Percentiles rank a stretch among this genome's conserved stretches.
phyloP scores from a whole-genome alignment of 1,140 invertebrate species.

The Drosophila serrata region DNA sequence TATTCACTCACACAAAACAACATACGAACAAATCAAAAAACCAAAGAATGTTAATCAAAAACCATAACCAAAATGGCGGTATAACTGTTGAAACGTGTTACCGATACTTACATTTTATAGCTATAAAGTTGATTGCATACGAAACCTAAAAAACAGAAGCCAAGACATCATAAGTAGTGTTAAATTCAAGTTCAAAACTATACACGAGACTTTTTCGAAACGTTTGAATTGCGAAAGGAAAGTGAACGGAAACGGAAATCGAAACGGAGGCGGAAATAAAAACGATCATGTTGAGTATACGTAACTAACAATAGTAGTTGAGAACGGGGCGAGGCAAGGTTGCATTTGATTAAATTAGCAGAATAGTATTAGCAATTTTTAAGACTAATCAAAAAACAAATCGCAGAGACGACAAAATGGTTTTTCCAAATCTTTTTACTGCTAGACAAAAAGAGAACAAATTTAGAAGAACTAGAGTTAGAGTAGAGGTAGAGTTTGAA shows the following conservation, averaged over 20 bases:
- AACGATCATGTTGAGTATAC: conserved; percentile 69
- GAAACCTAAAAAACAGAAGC: conserved; percentile 55
- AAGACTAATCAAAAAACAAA: conserved; percentile 66
- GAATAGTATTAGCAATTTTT: conserved; percentile 73
- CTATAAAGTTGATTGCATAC: conserved; percentile 59
- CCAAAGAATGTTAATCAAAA: conserved; percentile 72
- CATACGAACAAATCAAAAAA: conserved; percentile 43
- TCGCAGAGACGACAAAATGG: conserved; percentile 49
- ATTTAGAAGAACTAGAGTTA: conserved; percentile 58
- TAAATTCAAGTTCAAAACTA: conserved; percentile 71
- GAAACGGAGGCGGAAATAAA: conserved; percentile 17
- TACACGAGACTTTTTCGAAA: conserved; percentile 75
- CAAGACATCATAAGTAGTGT: conserved; percentile 73
- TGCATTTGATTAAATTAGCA: conserved; percentile 71
- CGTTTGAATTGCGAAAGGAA: conserved; percentile 61
- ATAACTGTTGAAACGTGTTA: conserved; percentile 76
- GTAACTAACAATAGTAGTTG: conserved; percentile 70
- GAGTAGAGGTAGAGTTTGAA: conserved; percentile 48
- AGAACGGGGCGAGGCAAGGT: conserved; percentile 50
- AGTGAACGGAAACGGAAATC: conserved; percentile 41
- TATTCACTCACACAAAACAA: conserved; percentile 30
- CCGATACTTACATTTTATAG: conserved; percentile 61
- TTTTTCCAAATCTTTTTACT: conserved; percentile 75
- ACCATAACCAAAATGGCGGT: conserved; percentile 53
- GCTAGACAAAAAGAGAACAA: conserved; percentile 42